These are phyloP conservation scores for Recurvirostra avosetta DNA, from an alignment of 2,113 vertebrate genomes.

Conservation along the genomic window DNA sequence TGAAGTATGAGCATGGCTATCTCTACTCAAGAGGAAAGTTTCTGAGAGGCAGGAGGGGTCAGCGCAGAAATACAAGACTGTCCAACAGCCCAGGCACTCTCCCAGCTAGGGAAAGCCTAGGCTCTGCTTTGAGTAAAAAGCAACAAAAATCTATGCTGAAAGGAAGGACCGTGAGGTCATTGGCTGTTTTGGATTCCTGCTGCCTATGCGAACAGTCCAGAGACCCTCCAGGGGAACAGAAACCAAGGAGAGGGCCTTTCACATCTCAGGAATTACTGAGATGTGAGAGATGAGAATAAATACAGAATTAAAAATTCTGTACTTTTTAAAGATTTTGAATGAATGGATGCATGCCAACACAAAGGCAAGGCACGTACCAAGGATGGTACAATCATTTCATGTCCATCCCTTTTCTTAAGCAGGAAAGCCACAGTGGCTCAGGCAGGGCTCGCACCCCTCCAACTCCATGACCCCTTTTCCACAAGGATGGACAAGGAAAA, in stretches of 20 bases:
- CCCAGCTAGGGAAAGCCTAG: not conserved
- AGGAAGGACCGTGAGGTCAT: not conserved
- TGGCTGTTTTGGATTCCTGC: not conserved
- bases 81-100: not conserved
- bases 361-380: not conserved
- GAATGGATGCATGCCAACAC: too few species aligned
- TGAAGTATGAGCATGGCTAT: not conserved
- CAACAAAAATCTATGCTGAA: not conserved
- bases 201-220: not conserved
- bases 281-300: too few species aligned
- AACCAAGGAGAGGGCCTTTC: not conserved
- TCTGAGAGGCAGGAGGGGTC: not conserved
- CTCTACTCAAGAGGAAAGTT: accelerated
- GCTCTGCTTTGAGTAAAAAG: not conserved
- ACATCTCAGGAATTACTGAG: not conserved
- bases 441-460: not conserved
- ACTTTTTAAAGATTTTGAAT: too few species aligned
- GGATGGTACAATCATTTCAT: not conserved
- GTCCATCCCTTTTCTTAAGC: not conserved
- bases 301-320: too few species aligned
- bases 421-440: not conserved
- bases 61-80: not conserved
- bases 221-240: not conserved
- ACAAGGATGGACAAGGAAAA: not conserved
- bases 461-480: not conserved